Base-by-base conservation (phyloP, 2,888 invertebrate genomes). In the Apotomis betuletana region DNA sequence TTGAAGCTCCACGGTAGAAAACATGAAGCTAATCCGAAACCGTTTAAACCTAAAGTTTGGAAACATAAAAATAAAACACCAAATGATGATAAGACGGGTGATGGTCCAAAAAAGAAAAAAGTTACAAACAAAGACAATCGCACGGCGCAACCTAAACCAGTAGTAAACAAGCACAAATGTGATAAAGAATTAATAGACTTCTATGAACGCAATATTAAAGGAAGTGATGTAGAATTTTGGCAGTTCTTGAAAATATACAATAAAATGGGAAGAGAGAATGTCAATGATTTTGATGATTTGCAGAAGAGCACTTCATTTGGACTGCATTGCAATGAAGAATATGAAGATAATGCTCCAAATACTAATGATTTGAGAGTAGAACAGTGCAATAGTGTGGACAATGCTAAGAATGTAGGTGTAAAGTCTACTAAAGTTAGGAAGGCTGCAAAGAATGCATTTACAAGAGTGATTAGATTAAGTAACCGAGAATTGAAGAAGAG, bases 191-290 rank as follows among this genome's bases (percentile, higher is more conserved):
- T 92, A 0, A 89, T 82, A 27, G 82, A 87, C 0, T 92, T 92
- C 70, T 92, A 90, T 58, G 82, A 88, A 36, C 85, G 81, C 0
- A 89, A 91, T 15, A 85, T 92, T 0, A 85, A 87, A 75, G 92
- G 92, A 0, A 84, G 85, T 0, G 88, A 91, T 61, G 83, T 92
- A 1, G 90, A 91, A 36, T 92, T 92, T 59, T 90, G 91, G 88
- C 91, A 92, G 44, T 92, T 92, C 74, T 64, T 91, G 12, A 91
- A 91, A 69, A 90, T 91, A 1, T 92, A 83, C 65, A 92, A 92
- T 72, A 88, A 85, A 76, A 89, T 92, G 85, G 78, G 83, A 0
- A 74, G 83, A 2, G 91, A 91, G 3, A 87, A 89, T 36, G 77
- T 90, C 0, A 84, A 84, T 0, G 87, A 88, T 77, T 90, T 90